Evolutionary conservation across 2,888 invertebrate genomes (phyloP).

Genomic region (Embidobia sp.): DNA sequence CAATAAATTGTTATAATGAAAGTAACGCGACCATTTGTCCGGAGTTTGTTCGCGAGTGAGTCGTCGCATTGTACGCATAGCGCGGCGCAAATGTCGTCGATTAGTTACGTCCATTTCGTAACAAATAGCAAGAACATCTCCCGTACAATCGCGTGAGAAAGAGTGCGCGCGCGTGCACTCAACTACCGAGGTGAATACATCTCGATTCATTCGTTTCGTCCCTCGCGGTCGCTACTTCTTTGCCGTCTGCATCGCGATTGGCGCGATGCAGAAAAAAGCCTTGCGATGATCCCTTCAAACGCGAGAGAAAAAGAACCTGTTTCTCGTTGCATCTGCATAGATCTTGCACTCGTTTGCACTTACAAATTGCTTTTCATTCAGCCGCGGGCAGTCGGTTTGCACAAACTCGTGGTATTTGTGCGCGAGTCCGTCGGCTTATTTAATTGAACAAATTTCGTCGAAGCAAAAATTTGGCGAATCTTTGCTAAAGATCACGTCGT

Average conservation of each 20-base stretch:
- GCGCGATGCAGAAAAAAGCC: conserved; percentile 15
- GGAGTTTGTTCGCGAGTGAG: conserved; percentile 26
- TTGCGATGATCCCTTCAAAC: conserved; percentile 38
- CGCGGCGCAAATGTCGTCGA: conserved; percentile 58
- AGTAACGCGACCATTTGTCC: conserved; percentile 40
- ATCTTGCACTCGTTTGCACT: conserved; percentile 30
- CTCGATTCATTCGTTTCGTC: conserved; percentile 32
- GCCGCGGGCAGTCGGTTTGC: not conserved
- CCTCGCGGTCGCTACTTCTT: conserved; percentile 30
- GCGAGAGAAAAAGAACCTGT: conserved; percentile 36
- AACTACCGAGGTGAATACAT: conserved; percentile 24
- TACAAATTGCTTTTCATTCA: conserved; percentile 30
- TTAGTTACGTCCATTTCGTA: conserved; percentile 63
- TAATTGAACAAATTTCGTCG: not conserved
- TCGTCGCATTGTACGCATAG: conserved; percentile 57
- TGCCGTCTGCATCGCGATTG: conserved; percentile 24
- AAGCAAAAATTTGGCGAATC: not conserved
- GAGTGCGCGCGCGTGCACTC: conserved; percentile 44
- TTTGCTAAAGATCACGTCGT: conserved; percentile 17
- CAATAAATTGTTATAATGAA: conserved; percentile 18
- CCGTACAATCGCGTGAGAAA: conserved; percentile 52
- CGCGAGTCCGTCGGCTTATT: no score
- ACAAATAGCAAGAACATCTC: conserved; percentile 49
- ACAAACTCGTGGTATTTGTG: not conserved
- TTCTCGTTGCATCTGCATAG: conserved; percentile 46